phyloP scores from a whole-genome alignment of 2,797 vertebrate species.

The Microctenopoma stevenorrisi region DNA sequence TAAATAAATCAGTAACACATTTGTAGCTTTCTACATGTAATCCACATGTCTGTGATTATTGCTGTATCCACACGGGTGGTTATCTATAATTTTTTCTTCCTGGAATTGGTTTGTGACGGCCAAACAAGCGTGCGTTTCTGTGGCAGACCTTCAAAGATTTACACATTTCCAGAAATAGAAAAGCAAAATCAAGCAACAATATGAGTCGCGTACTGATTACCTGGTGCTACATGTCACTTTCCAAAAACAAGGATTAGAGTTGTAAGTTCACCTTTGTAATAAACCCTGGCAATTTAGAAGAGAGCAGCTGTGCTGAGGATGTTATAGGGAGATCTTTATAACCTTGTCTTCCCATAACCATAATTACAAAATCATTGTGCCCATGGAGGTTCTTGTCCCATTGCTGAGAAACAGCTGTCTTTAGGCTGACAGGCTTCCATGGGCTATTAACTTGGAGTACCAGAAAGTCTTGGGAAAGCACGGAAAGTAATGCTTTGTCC shows the following conservation, averaged over 20 bases:
- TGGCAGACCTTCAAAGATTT: constrained; percentile 3
- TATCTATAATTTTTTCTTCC: constrained; percentile 33
- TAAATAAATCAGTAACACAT: constrained; percentile 55
- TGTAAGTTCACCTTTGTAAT: constrained; percentile 51
- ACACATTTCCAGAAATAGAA: constrained; percentile 17
- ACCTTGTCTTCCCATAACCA: constrained; percentile 65
- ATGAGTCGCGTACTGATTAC: constrained; percentile 33
- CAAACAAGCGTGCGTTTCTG: constrained; percentile 13
- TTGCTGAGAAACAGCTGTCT: constrained; percentile 77
- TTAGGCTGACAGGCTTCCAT: constrained; percentile 51
- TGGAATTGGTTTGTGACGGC: constrained; percentile 37
- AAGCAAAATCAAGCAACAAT: constrained; percentile 5
- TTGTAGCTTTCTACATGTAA: constrained; percentile 40
- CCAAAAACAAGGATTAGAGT: constrained; percentile 33
- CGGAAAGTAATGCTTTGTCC: constrained; percentile 25
- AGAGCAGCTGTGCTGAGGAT: constrained; percentile 68
- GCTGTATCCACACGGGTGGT: constrained; percentile 36
- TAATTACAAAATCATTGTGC: constrained; percentile 72
- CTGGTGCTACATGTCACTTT: constrained; percentile 30
- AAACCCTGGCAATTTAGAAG: constrained; percentile 43
- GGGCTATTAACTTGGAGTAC: constrained; percentile 28
- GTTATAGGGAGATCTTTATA: constrained; percentile 56
- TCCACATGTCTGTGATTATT: constrained; percentile 34
- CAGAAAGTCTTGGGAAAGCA: constrained; percentile 58
- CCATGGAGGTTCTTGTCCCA: constrained; percentile 40